phyloP scores from a whole-genome alignment of 2,797 vertebrate genomes.

The Pogonophryne albipinna region DNA sequence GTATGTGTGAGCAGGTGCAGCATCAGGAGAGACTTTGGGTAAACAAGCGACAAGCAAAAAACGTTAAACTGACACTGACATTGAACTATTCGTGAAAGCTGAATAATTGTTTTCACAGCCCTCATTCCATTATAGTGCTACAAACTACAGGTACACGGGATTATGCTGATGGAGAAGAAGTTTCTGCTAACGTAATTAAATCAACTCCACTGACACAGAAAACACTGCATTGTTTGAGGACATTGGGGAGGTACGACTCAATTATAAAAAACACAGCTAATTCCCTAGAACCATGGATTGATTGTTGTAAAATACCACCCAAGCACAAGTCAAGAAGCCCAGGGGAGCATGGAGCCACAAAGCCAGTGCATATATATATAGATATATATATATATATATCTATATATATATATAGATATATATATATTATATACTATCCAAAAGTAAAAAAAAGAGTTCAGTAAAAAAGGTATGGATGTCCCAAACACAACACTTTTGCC shows the following conservation, averaged over 20 bases:
- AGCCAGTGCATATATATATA: background rate
- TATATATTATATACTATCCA: too few relatives aligned
- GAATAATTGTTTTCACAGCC: constrained; percentile 64
- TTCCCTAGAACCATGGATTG: background rate
- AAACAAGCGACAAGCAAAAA: constrained; percentile 69
- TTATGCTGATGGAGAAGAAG: constrained; percentile 50
- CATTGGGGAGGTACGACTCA: constrained; percentile 24
- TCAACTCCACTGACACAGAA: constrained; percentile 39
- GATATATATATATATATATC: too few relatives aligned
- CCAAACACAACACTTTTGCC: background rate
- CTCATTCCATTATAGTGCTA: constrained; percentile 40
- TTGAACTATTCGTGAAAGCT: constrained; percentile 55
- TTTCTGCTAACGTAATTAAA: constrained; percentile 57
- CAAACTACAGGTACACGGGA: constrained; percentile 48
- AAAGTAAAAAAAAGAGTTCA: background rate
- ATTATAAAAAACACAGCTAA: constrained; percentile 13
- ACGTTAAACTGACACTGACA: constrained; percentile 69
- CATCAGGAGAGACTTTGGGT: constrained; percentile 63
- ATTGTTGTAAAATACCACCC: background rate
- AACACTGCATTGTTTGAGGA: constrained; percentile 30
- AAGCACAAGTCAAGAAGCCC: background rate
- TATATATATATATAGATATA: too few relatives aligned
- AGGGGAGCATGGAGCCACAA: background rate
- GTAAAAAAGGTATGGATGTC: background rate
- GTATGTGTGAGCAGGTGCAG: constrained; percentile 31